These are phyloP conservation scores for Copidosoma aretas DNA, from an alignment of 2,888 invertebrate genomes.

Conservation along the genomic window DNA sequence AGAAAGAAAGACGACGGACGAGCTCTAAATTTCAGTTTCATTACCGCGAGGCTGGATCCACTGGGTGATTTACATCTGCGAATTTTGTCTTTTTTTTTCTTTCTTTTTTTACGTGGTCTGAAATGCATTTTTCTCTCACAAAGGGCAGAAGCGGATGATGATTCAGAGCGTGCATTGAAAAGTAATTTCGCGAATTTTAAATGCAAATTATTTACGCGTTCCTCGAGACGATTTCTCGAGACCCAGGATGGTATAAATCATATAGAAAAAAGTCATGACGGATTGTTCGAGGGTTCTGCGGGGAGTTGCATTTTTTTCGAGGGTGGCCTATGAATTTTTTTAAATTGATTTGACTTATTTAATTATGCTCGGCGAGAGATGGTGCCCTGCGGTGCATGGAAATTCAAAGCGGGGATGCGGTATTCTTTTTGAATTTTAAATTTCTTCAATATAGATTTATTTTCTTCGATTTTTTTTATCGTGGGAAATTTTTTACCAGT, in stretches of 20 bases:
- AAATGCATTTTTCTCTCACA: not conserved
- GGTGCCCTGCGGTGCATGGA: too few relatives aligned
- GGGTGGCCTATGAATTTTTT: slow-evolving; percentile 28
- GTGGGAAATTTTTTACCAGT: too few relatives aligned
- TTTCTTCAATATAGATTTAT: too few relatives aligned
- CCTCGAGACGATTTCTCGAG: slow-evolving; percentile 29
- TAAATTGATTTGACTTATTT: slow-evolving; percentile 19
- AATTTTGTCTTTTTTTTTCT: slow-evolving; percentile 1
- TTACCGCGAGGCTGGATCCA: slow-evolving; percentile 18
- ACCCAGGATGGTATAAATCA: slow-evolving; percentile 32
- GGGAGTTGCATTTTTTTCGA: slow-evolving; percentile 13
- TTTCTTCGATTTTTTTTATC: too few relatives aligned
- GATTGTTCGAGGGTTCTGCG: slow-evolving; percentile 25
- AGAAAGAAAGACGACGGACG: too few relatives aligned
- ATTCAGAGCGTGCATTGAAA: slow-evolving; percentile 33
- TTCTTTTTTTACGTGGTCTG: too few relatives aligned
- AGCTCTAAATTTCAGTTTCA: slow-evolving; percentile 42
- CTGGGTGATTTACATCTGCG: slow-evolving; percentile 32
- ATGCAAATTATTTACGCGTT: slow-evolving; percentile 41
- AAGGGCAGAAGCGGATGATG: slow-evolving; percentile 7
- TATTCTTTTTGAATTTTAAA: too few relatives aligned
- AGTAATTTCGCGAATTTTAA: slow-evolving; percentile 36
- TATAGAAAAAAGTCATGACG: slow-evolving; percentile 36
- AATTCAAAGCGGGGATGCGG: too few relatives aligned
- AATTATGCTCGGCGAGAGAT: not conserved